A percentile compares a stretch with the other conserved stretches of the same genome.
Evolutionary conservation across 64 coral and sea anemone species (phyloP).

Genomic region (Pocillopora damicornis): DNA sequence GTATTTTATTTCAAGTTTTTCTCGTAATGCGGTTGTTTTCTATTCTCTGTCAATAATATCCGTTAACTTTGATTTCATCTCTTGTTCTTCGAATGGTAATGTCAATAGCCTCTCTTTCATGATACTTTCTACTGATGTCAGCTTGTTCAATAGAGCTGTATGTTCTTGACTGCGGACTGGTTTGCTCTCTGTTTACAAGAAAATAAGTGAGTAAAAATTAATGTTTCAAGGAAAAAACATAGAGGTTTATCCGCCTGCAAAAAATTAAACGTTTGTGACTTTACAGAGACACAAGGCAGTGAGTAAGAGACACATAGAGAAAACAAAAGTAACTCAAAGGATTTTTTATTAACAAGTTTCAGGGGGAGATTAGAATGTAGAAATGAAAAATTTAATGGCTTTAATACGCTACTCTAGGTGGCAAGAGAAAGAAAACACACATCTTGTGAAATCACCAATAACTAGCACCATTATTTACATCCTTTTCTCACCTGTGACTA

Average conservation of each 20-base stretch:
- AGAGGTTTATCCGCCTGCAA: too few relatives aligned
- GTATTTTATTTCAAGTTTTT: conserved; percentile 68
- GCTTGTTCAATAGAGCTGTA: not conserved
- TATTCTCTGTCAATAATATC: conserved; percentile 68
- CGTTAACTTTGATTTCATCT: conserved; percentile 40
- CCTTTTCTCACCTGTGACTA: conserved; percentile 45
- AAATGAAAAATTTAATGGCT: too few relatives aligned
- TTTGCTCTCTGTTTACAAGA: not conserved
- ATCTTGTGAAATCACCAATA: too few relatives aligned
- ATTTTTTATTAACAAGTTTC: too few relatives aligned
- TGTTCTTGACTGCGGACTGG: not conserved
- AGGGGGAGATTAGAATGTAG: too few relatives aligned
- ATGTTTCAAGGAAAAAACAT: too few relatives aligned
- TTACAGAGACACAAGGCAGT: too few relatives aligned
- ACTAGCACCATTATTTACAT: not conserved
- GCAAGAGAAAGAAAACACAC: too few relatives aligned
- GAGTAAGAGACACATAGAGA: too few relatives aligned
- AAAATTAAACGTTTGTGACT: too few relatives aligned
- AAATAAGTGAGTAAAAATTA: not conserved
- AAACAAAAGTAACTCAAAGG: too few relatives aligned
- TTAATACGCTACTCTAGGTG: too few relatives aligned
- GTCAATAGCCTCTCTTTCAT: conserved; percentile 69
- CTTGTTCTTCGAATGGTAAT: conserved; percentile 49
- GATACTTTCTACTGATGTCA: conserved; percentile 41
- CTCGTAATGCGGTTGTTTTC: conserved; percentile 51